These are phyloP conservation scores for Pionites leucogaster DNA, from an alignment of 2,113 vertebrate species.

Conservation along the genomic window DNA sequence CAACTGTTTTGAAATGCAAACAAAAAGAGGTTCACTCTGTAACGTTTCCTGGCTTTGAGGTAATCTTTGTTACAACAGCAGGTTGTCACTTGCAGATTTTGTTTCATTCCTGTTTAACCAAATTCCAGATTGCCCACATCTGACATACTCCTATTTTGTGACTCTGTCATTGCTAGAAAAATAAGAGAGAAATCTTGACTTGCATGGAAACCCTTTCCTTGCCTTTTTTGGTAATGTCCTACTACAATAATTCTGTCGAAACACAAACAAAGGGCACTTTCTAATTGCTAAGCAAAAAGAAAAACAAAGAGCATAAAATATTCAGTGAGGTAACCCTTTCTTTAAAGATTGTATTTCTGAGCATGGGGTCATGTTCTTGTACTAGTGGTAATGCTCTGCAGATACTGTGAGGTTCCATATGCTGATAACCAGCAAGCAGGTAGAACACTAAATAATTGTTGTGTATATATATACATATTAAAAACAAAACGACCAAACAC, in stretches of 20 bases:
- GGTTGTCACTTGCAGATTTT: not conserved
- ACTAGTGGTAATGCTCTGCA: not conserved
- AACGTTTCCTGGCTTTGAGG: constrained; percentile 25
- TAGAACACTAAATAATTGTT: not conserved
- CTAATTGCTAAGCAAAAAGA: constrained; percentile 5
- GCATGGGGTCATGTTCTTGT: not conserved
- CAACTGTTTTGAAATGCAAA: not conserved
- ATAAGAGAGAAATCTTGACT: not conserved
- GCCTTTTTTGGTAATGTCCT: constrained; percentile 11
- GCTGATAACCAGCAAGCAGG: not conserved
- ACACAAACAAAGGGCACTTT: not conserved
- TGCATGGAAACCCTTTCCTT: not conserved
- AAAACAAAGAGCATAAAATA: not conserved
- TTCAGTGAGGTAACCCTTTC: not conserved
- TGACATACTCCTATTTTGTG: not conserved
- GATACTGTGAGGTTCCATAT: not conserved
- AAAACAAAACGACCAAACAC: not conserved
- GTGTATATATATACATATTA: not conserved
- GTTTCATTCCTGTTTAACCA: not conserved
- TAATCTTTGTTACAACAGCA: constrained; percentile 13
- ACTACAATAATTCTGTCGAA: not conserved
- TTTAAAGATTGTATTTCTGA: not conserved
- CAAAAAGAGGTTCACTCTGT: not conserved
- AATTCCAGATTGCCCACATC: not conserved
- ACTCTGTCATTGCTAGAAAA: not conserved